These are phyloP conservation scores for Lycaon pictus DNA, from an alignment of 2,113 vertebrate genomes.

Conservation along the genomic window DNA sequence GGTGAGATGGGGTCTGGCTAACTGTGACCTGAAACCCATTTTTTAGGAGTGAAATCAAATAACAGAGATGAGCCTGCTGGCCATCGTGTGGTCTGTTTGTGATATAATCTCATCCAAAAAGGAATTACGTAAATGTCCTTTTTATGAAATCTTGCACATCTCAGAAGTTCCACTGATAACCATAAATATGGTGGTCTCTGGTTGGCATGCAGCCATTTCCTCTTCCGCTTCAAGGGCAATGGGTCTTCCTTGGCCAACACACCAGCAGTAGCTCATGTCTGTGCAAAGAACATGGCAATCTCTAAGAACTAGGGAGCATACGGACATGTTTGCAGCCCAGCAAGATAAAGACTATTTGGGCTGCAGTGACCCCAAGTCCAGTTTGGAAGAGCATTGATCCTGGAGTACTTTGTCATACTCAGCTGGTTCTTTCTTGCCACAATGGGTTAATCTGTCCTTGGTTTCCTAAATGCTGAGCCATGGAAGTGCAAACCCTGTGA, in stretches of 20 bases:
- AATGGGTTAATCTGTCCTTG: not conserved
- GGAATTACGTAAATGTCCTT: not conserved
- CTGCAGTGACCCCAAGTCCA: rapidly evolving
- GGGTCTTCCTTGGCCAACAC: not conserved
- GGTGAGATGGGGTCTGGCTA: not conserved
- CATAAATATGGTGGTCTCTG: not conserved
- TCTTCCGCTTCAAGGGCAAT: constrained; percentile 70
- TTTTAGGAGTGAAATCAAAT: constrained; percentile 58
- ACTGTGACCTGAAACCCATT: not conserved
- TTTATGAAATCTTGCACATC: not conserved
- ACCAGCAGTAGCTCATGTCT: constrained; percentile 6
- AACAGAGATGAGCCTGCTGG: constrained; percentile 28
- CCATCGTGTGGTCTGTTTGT: not conserved
- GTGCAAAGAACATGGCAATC: not conserved
- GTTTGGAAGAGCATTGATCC: not conserved
- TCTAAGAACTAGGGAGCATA: not conserved
- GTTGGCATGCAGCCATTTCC: not conserved
- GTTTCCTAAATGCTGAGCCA: not conserved
- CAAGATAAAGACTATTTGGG: not conserved
- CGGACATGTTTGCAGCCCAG: not conserved
- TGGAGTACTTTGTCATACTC: not conserved
- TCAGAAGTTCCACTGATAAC: constrained; percentile 44
- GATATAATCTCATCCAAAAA: not conserved
- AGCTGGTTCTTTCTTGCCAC: not conserved
- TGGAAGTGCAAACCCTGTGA: not conserved